Evolutionary conservation across 2,113 vertebrate species (phyloP).

Genomic region (Fukomys damarensis): DNA sequence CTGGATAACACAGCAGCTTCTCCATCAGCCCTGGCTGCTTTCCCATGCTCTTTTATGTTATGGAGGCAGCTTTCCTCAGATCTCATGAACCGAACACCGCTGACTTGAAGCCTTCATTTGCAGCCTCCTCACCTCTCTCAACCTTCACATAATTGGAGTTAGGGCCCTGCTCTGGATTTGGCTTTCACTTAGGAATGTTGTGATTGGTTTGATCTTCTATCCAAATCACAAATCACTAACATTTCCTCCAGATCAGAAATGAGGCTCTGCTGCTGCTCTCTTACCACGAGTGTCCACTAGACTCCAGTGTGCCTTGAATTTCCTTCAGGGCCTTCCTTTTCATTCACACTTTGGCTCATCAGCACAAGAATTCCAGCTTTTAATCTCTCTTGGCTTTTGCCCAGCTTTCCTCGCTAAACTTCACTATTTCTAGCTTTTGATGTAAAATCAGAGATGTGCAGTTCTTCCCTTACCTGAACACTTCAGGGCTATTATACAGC

Average conservation of each 20-base stretch:
- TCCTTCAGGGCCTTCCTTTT: neutral
- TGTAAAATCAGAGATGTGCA: neutral
- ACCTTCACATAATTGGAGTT: neutral
- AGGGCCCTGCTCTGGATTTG: neutral
- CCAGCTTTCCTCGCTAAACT: neutral
- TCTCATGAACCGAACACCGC: neutral
- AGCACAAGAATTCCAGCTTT: neutral
- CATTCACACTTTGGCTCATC: neutral
- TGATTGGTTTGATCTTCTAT: neutral
- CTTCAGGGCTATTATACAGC: neutral
- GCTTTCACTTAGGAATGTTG: neutral
- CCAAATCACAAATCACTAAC: neutral
- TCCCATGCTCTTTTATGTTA: neutral
- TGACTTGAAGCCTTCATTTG: neutral
- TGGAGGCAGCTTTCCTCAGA: neutral
- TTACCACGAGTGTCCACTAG: neutral
- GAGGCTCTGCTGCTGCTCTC: neutral
- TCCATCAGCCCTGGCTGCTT: too few relatives aligned
- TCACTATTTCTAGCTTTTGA: neutral
- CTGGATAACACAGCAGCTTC: neutral
- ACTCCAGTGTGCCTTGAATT: neutral
- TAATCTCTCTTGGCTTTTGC: neutral
- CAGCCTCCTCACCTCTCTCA: neutral
- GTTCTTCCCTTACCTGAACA: neutral
- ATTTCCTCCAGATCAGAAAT: neutral